Percentiles rank a stretch among this genome's conserved stretches.
Evolutionary conservation across 1,140 invertebrate species (phyloP).

Genomic region (Cardiocondyla obscurior): DNA sequence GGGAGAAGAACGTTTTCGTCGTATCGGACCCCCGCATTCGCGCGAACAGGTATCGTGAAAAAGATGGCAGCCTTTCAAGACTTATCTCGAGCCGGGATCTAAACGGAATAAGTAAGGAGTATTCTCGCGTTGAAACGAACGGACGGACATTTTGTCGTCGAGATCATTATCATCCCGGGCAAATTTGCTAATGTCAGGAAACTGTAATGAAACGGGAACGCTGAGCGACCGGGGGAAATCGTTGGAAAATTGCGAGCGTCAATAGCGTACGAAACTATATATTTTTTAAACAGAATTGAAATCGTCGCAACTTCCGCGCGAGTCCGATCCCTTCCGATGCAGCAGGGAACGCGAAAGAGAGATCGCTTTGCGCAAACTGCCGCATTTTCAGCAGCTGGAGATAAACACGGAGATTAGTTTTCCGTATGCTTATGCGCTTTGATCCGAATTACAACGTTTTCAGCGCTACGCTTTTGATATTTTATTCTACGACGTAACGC

Average conservation of each 20-base stretch:
- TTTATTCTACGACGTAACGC: not conserved
- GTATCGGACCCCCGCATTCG: not conserved
- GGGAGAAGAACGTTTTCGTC: conserved; percentile 55
- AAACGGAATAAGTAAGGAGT: not conserved
- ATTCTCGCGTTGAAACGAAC: not conserved
- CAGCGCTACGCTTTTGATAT: not conserved
- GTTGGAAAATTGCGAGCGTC: conserved; percentile 45
- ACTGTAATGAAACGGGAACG: not conserved
- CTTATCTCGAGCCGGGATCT: not conserved
- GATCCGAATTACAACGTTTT: conserved; percentile 1
- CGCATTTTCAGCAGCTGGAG: not conserved
- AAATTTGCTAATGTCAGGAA: conserved; percentile 3
- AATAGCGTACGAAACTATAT: conserved; percentile 30
- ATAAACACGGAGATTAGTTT: conserved; percentile 34
- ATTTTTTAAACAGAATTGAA: conserved; percentile 42
- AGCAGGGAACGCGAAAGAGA: conserved; percentile 6
- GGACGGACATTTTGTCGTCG: not conserved
- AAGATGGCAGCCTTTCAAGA: not conserved
- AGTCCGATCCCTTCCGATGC: conserved; percentile 7
- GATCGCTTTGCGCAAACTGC: conserved; percentile 20
- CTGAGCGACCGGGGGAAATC: not conserved
- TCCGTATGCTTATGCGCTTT: not conserved
- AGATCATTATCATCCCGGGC: not conserved
- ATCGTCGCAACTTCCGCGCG: conserved; percentile 12
- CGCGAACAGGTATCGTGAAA: not conserved